These are phyloP conservation scores for Mactra quadrangularis DNA, from an alignment of 1,140 invertebrate species.

Conservation along the genomic window DNA sequence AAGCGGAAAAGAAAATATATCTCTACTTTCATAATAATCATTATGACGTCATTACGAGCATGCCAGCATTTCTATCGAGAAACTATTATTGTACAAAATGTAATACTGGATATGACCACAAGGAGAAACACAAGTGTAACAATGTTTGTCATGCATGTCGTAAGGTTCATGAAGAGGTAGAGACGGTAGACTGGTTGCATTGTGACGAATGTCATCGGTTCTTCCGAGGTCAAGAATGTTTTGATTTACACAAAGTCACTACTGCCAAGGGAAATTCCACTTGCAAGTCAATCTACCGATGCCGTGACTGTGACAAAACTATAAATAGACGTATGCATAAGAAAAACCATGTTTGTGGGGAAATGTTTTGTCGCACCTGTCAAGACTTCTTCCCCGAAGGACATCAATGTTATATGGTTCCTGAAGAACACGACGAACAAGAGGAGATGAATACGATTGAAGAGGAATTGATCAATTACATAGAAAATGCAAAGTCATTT, in stretches of 20 bases:
- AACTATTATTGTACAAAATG: background rate
- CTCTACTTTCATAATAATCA: slow-evolving; percentile 25
- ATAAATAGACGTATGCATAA: slow-evolving; percentile 26
- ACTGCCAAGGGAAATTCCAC: slow-evolving; percentile 10
- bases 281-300: background rate
- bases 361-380: slow-evolving; percentile 1
- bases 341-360: background rate
- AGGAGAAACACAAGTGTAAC: background rate
- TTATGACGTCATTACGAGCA: slow-evolving; percentile 37
- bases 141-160: too few species aligned
- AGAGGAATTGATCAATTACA: background rate
- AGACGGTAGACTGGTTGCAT: background rate
- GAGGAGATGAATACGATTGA: background rate
- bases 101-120: slow-evolving; percentile 26
- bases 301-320: background rate
- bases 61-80: slow-evolving; percentile 7
- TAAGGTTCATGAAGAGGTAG: too few species aligned
- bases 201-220: slow-evolving; percentile 13
- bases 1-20: background rate
- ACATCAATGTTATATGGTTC: slow-evolving; percentile 21
- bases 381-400: background rate
- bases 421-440: background rate
- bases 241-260: background rate
- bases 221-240: slow-evolving; percentile 8
- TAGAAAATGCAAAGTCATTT: background rate